These are phyloP conservation scores for Saturnia japonica DNA, from an alignment of 2,888 invertebrate genomes.

Conservation along the genomic window DNA sequence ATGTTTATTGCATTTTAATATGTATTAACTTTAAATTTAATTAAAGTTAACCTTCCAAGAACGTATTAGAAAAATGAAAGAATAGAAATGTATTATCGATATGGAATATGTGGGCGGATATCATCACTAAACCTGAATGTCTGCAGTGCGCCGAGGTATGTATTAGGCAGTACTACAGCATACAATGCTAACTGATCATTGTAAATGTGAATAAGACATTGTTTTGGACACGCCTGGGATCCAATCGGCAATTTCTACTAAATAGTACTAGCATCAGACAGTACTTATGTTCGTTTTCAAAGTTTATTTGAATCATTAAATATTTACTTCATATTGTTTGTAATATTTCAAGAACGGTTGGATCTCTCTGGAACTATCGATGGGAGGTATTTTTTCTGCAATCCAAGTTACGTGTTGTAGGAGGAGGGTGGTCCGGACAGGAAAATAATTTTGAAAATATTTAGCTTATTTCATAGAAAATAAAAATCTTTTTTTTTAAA, in stretches of 20 bases:
- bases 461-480: no score
- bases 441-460: no score
- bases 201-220: slow-evolving; percentile 20
- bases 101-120: not conserved
- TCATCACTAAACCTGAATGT: not conserved
- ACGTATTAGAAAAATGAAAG: not conserved
- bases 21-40: not conserved
- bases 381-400: no score
- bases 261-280: not conserved
- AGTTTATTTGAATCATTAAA: not conserved
- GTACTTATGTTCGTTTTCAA: not conserved
- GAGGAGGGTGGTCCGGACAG: no score
- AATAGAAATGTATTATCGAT: not conserved
- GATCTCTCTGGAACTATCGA: no score
- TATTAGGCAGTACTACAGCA: slow-evolving; percentile 20
- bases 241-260: not conserved
- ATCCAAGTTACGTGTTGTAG: no score
- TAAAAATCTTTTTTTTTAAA: no score
- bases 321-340: not conserved
- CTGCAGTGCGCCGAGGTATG: slow-evolving; percentile 15
- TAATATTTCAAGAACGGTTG: no score
- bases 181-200: slow-evolving; percentile 13
- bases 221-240: slow-evolving; percentile 14
- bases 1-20: slow-evolving; percentile 23
- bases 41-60: not conserved